These are phyloP conservation scores for Patella ulyssiponensis DNA, from an alignment of 2,888 invertebrate species.

Conservation along the genomic window DNA sequence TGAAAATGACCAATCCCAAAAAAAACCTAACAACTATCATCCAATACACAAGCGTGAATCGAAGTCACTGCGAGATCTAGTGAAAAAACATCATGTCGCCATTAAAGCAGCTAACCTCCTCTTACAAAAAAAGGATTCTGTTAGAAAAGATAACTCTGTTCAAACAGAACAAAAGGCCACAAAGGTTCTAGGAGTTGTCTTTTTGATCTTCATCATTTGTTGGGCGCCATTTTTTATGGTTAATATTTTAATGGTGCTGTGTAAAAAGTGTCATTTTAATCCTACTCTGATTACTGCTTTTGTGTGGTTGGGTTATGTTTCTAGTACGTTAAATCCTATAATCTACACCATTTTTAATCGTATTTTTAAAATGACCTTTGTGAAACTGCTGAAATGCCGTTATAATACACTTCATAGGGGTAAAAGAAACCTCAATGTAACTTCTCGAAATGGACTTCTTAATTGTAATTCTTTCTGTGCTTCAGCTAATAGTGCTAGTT, in stretches of 20 bases:
- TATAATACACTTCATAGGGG: slow-evolving; percentile 57
- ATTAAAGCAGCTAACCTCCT: slow-evolving; percentile 66
- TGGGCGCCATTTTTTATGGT: slow-evolving; percentile 72
- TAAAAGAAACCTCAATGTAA: slow-evolving; percentile 32
- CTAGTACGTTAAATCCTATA: slow-evolving; percentile 71
- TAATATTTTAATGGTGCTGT: slow-evolving; percentile 75
- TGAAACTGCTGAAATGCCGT: slow-evolving; percentile 63
- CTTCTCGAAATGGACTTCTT: slow-evolving; percentile 21
- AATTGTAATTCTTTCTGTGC: slow-evolving; percentile 23
- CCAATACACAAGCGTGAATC: slow-evolving; percentile 28
- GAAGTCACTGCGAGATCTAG: slow-evolving; percentile 50
- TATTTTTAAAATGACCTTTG: slow-evolving; percentile 68
- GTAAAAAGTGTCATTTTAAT: slow-evolving; percentile 82
- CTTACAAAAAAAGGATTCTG: slow-evolving; percentile 49
- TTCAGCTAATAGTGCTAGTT: slow-evolving; percentile 26
- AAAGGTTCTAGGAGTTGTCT: slow-evolving; percentile 78
- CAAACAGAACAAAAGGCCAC: slow-evolving; percentile 95
- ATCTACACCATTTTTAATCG: slow-evolving; percentile 73
- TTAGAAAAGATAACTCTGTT: slow-evolving; percentile 73
- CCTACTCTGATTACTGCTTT: slow-evolving; percentile 66
- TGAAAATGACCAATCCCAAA: not conserved
- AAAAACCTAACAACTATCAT: not conserved
- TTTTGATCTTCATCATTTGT: slow-evolving; percentile 69
- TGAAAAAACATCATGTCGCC: slow-evolving; percentile 65
- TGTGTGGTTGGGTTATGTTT: slow-evolving; percentile 71